phyloP scores from a whole-genome alignment of 2,888 invertebrate species.

The Rhagonycha fulva region DNA sequence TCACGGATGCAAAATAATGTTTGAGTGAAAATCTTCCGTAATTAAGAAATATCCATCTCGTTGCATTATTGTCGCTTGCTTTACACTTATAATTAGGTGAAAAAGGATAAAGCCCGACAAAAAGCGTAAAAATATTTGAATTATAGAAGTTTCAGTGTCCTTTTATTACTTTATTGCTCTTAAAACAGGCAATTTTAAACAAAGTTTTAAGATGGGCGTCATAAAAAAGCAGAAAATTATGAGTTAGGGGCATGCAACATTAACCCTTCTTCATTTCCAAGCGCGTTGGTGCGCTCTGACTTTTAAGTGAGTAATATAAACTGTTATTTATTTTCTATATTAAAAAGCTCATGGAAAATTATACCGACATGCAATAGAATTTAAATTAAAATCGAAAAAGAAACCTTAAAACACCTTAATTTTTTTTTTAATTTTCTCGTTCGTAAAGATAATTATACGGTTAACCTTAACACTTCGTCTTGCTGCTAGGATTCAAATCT shows the following conservation, averaged over 20 bases:
- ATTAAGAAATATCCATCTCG: slow-evolving; percentile 26
- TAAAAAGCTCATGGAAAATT: slow-evolving; percentile 3
- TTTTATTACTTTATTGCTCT: slow-evolving; percentile 30
- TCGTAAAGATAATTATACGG: neutral
- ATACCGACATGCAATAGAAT: neutral
- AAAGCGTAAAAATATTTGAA: slow-evolving; percentile 29
- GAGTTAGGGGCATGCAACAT: slow-evolving; percentile 28
- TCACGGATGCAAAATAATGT: slow-evolving; percentile 17
- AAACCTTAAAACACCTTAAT: neutral
- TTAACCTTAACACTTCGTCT: neutral
- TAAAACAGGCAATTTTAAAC: slow-evolving; percentile 30
- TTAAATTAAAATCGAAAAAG: neutral
- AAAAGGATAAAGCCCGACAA: slow-evolving; percentile 20
- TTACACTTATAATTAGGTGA: slow-evolving; percentile 26
- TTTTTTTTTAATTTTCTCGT: neutral
- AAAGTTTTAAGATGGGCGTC: slow-evolving; percentile 29
- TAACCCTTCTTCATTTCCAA: slow-evolving; percentile 29
- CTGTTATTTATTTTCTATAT: slow-evolving; percentile 25
- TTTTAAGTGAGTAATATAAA: slow-evolving; percentile 25
- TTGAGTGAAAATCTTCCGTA: slow-evolving; percentile 22
- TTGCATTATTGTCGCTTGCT: slow-evolving; percentile 22
- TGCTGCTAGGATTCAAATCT: neutral
- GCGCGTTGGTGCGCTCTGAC: slow-evolving; percentile 21
- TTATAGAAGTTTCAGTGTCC: slow-evolving; percentile 29
- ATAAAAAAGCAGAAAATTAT: slow-evolving; percentile 30